Percentiles rank a stretch among this genome's conserved stretches.
Conservation (phyloP, 2,113 vertebrate genomes). For the Phyllopteryx taeniolatus region DNA sequence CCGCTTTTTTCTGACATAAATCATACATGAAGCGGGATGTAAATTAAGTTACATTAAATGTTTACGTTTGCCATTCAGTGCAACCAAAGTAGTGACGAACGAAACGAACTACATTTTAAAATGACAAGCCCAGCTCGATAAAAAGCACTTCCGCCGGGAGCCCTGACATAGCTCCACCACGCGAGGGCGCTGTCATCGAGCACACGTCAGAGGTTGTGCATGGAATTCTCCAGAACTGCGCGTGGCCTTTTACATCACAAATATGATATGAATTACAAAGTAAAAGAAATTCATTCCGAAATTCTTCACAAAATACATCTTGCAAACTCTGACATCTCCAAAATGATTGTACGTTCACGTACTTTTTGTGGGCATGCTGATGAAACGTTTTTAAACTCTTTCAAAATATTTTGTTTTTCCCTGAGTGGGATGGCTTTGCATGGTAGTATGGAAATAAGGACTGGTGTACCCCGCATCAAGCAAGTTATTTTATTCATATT, state of each 20-base stretch:
- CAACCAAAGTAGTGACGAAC: not conserved
- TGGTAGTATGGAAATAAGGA: too few relatives aligned
- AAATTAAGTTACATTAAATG: not conserved
- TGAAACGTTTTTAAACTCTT: too few relatives aligned
- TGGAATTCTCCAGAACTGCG: not conserved
- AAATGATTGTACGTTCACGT: not conserved
- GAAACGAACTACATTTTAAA: not conserved
- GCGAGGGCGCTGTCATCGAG: slow-evolving; percentile 38
- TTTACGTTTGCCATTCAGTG: not conserved
- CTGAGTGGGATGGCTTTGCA: too few relatives aligned
- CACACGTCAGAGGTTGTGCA: not conserved
- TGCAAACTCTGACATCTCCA: not conserved
- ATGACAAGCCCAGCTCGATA: not conserved
- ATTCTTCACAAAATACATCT: not conserved
- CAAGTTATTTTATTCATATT: not conserved
- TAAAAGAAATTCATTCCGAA: not conserved
- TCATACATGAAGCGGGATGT: not conserved
- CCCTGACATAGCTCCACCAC: slow-evolving; percentile 30
- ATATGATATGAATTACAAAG: not conserved
- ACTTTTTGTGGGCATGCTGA: not conserved
- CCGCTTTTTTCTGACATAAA: not conserved
- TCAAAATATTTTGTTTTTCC: too few relatives aligned
- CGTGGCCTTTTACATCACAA: not conserved
- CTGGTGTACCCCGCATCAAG: not conserved
- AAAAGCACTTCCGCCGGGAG: slow-evolving; percentile 1